These are phyloP conservation scores for Mastigias papua DNA, from an alignment of 30 jellyfish, hydroid and myxozoan species.

Conservation along the genomic window DNA sequence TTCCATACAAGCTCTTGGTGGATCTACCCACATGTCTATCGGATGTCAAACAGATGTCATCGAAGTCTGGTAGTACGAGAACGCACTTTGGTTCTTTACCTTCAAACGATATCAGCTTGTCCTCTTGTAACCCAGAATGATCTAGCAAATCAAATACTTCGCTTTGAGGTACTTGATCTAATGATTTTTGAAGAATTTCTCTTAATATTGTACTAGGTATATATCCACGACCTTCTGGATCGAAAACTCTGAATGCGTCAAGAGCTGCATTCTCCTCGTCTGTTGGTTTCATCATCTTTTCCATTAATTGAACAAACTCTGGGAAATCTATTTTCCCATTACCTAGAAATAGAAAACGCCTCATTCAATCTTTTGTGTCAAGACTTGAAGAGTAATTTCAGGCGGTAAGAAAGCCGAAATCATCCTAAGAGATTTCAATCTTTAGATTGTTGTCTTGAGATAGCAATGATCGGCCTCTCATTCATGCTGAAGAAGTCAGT, in stretches of 20 bases:
- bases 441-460: too few species aligned
- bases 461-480: too few species aligned
- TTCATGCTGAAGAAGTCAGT: too few species aligned
- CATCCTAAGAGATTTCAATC: too few species aligned
- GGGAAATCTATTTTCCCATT: constrained; percentile 95
- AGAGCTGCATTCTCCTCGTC: constrained; percentile 92
- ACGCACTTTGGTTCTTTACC: too few species aligned
- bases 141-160: constrained; percentile 88
- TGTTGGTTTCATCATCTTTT: constrained; percentile 92
- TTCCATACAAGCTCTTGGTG: too few species aligned
- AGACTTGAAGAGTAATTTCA: too few species aligned
- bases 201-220: constrained; percentile 68
- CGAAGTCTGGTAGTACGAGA: too few species aligned
- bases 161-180: constrained; percentile 83
- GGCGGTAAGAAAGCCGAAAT: too few species aligned
- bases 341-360: constrained; percentile 65
- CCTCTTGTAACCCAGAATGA: constrained; percentile 80
- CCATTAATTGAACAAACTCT: constrained; percentile 91
- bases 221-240: constrained; percentile 80
- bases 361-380: too few species aligned
- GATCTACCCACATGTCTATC: too few species aligned
- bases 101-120: constrained; percentile 77
- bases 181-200: constrained; percentile 76
- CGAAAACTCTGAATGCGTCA: constrained; percentile 94
- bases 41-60: too few species aligned